These are phyloP conservation scores for Anodontia alba DNA, from an alignment of 2,888 invertebrate genomes.

Conservation along the genomic window DNA sequence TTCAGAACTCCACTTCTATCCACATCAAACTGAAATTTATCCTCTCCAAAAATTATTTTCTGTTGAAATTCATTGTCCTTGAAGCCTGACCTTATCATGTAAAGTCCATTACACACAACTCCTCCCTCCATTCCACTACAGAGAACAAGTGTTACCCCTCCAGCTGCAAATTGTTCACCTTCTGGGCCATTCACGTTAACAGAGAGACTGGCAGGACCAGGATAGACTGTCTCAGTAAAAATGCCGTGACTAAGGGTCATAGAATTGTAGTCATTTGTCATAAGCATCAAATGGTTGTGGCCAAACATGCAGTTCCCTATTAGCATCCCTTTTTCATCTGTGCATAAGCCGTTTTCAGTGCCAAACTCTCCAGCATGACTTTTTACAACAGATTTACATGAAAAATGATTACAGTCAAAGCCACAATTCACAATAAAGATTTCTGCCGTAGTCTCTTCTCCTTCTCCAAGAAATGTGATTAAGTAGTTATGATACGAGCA, in stretches of 20 bases:
- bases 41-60: slow-evolving; percentile 64
- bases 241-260: slow-evolving; percentile 68
- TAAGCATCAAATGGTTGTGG: slow-evolving; percentile 64
- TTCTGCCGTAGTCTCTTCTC: slow-evolving; percentile 66
- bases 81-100: slow-evolving; percentile 68
- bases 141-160: slow-evolving; percentile 64
- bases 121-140: slow-evolving; percentile 63
- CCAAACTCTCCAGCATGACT: slow-evolving; percentile 72
- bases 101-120: slow-evolving; percentile 44
- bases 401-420: slow-evolving; percentile 69
- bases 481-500: too few relatives aligned
- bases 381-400: slow-evolving; percentile 39
- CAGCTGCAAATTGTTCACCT: slow-evolving; percentile 42
- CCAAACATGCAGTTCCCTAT: slow-evolving; percentile 71
- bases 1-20: slow-evolving; percentile 40
- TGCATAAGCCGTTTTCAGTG: slow-evolving; percentile 43
- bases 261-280: slow-evolving; percentile 66
- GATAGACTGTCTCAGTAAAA: slow-evolving; percentile 42
- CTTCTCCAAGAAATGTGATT: slow-evolving; percentile 67
- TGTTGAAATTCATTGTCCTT: slow-evolving; percentile 63
- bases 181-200: slow-evolving; percentile 63
- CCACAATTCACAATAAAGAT: slow-evolving; percentile 65
- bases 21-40: slow-evolving; percentile 67
- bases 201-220: slow-evolving; percentile 29
- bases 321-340: slow-evolving; percentile 69